phyloP scores from a whole-genome alignment of 92 coral and sea anemone genomes.

The Micromussa lordhowensis region DNA sequence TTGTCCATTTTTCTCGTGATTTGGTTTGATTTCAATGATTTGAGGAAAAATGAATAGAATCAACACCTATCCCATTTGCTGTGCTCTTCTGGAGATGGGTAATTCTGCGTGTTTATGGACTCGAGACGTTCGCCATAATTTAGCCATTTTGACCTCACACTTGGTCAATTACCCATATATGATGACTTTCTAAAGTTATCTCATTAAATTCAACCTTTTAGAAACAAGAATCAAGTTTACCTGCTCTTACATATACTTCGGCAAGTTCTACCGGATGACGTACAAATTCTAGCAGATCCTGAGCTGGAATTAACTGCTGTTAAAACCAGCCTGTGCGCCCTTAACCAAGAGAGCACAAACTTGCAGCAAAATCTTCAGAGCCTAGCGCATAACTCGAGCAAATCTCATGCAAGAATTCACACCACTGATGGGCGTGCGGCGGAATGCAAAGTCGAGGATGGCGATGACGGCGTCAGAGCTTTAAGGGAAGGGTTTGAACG shows the following conservation, averaged over 20 bases:
- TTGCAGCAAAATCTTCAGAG: constrained; percentile 42
- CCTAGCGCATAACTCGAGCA: constrained; percentile 6
- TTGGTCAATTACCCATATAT: too few species aligned
- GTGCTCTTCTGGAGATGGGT: too few species aligned
- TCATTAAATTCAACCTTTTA: background rate
- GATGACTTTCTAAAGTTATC: too few species aligned
- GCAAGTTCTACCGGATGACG: constrained; percentile 75
- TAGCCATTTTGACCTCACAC: too few species aligned
- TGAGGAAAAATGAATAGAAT: too few species aligned
- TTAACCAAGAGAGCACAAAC: constrained; percentile 42
- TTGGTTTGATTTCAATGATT: too few species aligned
- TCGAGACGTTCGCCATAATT: too few species aligned
- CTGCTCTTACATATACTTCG: constrained; percentile 69
- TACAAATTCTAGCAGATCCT: constrained; percentile 57
- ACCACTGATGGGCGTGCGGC: background rate
- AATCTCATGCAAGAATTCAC: background rate
- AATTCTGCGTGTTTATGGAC: too few species aligned
- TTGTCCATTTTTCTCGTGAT: too few species aligned
- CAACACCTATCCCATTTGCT: too few species aligned
- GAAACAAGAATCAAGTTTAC: constrained; percentile 74
- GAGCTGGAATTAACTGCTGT: background rate
- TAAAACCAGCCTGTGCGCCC: constrained; percentile 21
- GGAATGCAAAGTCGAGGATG: background rate
- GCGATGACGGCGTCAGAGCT: constrained; percentile 1
- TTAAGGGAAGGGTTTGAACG: constrained; percentile 43